phyloP scores from a whole-genome alignment of 2,797 vertebrate species.

The Urocyon cinereoargenteus region DNA sequence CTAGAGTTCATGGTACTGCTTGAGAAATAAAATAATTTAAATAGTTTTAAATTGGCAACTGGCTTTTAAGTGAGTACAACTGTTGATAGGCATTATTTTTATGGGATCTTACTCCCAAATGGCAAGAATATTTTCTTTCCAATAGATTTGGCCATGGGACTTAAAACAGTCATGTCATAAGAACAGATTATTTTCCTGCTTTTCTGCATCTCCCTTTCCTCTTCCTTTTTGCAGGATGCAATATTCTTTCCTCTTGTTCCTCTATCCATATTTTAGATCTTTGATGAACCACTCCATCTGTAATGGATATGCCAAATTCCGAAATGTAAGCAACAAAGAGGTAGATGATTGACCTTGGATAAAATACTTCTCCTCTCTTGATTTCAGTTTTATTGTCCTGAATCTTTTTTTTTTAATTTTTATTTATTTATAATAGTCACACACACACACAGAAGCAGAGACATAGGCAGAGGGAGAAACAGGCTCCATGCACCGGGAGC shows the following conservation, averaged over 20 bases:
- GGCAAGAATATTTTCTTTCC: not conserved
- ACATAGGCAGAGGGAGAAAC: too few species aligned
- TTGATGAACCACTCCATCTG: not conserved
- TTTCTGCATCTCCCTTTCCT: not conserved
- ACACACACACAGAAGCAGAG: too few species aligned
- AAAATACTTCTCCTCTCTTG: not conserved
- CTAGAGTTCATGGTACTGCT: not conserved
- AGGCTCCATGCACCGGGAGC: too few species aligned
- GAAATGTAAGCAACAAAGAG: not conserved
- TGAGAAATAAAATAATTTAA: slow-evolving; percentile 21
- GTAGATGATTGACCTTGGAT: not conserved
- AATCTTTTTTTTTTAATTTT: not conserved
- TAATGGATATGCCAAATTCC: not conserved
- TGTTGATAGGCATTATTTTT: not conserved
- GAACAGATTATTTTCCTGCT: not conserved
- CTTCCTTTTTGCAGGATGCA: not conserved
- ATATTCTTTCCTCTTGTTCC: not conserved
- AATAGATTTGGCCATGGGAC: not conserved
- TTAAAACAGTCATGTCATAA: not conserved
- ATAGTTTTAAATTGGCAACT: not conserved
- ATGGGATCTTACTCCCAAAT: not conserved
- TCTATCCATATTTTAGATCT: not conserved
- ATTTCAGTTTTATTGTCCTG: slow-evolving; percentile 6
- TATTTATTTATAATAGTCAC: too few species aligned
- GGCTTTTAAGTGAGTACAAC: not conserved